Base-by-base conservation (phyloP, 2,888 invertebrate species). In the Parnassius glacialis region DNA sequence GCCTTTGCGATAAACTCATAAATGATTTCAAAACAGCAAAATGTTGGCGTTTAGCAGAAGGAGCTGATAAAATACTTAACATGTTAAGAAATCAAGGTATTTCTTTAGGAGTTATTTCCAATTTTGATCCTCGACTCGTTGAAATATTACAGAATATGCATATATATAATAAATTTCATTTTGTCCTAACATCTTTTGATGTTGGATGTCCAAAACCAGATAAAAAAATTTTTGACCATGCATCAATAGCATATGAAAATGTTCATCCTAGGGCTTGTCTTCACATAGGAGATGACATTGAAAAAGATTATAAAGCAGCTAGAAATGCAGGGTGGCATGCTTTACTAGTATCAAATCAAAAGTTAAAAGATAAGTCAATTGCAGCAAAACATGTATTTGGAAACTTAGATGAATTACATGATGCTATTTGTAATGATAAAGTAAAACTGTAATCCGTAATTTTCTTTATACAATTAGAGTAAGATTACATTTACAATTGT, bases 81-180 rank as follows among this genome's bases (percentile, higher is more conserved):
- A 91, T 92, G 65, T 81, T 97, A 9, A 87, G 83, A 65, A 78
- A 80, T 11, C 85, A 81, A 59, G 82, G 84, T 34, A 73, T 93
- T 12, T 72, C 80, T 9, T 70, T 97, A 52, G 98, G 97, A 3
- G 93, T 97, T 0, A 94, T 98, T 69, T 97, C 98, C 9, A 98
- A 98, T 85, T 97, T 95, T 86, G 98, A 98, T 87, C 95, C 96
- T 43, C 92, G 97, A 43, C 87, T 98, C 2, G 91, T 94, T 64
- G 87, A 91, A 7, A 93, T 97, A 66, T 88, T 98, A 59, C 71
- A 85, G 12, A 94, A 94, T 71, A 90, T 95, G 47, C 93, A 92
- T 61, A 82, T 98, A n/a, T 79, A 92, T 57, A 86, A 94, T 59
- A 94, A 94, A 78, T 97, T 98, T 84, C 92, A 95, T 68, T 98